Base-by-base conservation (phyloP, 2,797 vertebrate genomes). In the Psittacula derbiana region DNA sequence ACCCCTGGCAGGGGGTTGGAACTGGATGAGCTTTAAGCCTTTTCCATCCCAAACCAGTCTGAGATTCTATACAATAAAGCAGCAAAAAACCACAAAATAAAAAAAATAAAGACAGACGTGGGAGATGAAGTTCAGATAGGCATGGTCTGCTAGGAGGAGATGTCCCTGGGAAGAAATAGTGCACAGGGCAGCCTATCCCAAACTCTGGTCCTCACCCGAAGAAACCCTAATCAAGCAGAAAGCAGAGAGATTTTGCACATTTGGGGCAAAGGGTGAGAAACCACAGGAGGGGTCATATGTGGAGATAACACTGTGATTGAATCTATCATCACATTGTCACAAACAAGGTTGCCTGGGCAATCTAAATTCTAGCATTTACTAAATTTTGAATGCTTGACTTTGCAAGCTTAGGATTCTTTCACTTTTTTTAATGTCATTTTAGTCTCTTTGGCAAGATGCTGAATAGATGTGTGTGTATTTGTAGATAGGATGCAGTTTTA, bases 381-480 rank as follows among this genome's bases (percentile, higher is more conserved):
- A 57, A n/a, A 86, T 79, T 94, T 79, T 90, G 28, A 73, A 27
- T 88, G 76, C 81, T 90, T 88, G 46, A 75, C 43, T 94, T 93
- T 38, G 47, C 70, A 84, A 81, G 73, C 66, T 83, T 92, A 88
- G 28, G 53, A 55, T 92, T 95, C 61, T 86, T 90, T 84, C 38
- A 58, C 10, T 88, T 43, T 47, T 91, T 86, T 69, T 82, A 65
- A 58, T 83, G 65, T 61, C 5, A 72, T 84, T 86, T 96, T 86
- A 44, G 55, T 82, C 18, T 92, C 66, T 95, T 67, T 88, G 76
- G 53, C 69, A 84, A 80, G 73, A 89, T 55, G 47, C 17, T 87
- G 53, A 91, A 92, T 70, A 85, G 47, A 85, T 16, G 11, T 71
- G 52, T 69, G 43, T 47, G 38, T 87, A 85, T 81, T 88, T 94